phyloP scores from a whole-genome alignment of 2,113 vertebrate species.

The Hystrix brachyura region DNA sequence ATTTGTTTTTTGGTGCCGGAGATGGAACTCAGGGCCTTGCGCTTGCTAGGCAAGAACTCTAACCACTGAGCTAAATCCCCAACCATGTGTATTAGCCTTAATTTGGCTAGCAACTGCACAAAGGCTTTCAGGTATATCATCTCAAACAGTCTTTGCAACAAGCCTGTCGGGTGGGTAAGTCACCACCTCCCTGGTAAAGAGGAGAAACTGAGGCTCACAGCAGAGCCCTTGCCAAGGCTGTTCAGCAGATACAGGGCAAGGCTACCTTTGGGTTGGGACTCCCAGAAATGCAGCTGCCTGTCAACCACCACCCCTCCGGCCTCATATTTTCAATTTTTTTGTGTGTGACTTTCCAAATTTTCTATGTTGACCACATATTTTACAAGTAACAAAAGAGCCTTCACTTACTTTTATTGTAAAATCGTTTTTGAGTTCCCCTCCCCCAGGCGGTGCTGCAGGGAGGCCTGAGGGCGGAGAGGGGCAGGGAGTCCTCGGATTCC shows the following conservation, averaged over 20 bases:
- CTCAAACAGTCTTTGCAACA: not conserved
- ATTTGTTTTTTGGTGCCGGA: no score
- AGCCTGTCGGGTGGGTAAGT: not conserved
- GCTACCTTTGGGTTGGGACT: rapidly evolving
- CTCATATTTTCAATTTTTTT: not conserved
- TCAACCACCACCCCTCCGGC: no score
- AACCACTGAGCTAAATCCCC: no score
- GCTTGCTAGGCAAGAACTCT: no score
- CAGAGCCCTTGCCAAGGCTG: rapidly evolving
- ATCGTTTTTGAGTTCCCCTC: not conserved
- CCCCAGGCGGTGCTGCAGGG: no score
- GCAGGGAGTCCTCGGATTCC: not conserved
- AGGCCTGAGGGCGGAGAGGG: not conserved
- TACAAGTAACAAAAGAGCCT: not conserved
- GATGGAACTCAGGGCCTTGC: no score
- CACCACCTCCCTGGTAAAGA: not conserved
- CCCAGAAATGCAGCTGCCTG: not conserved
- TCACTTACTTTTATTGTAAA: not conserved
- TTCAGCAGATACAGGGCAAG: not conserved
- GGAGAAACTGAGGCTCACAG: not conserved
- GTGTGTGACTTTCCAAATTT: not conserved
- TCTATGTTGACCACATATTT: not conserved
- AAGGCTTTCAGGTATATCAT: not conserved
- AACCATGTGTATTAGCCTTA: not conserved
- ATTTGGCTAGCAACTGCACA: not conserved